Base-by-base conservation (phyloP, 2,888 invertebrate species). In the Arrhopalites spinosus region DNA sequence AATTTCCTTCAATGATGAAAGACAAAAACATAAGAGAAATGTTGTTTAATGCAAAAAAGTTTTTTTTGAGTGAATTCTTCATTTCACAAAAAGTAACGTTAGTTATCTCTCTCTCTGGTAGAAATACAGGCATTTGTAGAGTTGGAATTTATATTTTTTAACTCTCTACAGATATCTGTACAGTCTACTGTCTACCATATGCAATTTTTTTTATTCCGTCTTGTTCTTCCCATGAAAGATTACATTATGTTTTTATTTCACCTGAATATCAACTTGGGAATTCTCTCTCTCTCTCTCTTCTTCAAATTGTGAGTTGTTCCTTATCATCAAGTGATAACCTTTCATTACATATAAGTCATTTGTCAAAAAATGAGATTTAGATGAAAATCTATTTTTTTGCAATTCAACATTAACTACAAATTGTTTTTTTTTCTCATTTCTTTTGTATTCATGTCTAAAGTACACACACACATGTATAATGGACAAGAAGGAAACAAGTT, bases 271-370 rank as follows among this genome's bases (percentile, higher is more conserved):
- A n/a, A 45, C 29, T 36, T 13, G 17, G 15, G 15, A 23, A 2
- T 27, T 68, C n/a, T 47, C 50, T 69, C 25, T 50, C 20, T 27
- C 50, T 29, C 45, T 15, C 23, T 59, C 36, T 64, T 20, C 36
- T 64, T 20, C 25, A 59, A 23, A 27, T 27, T 59, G 50, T 59
- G 13, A 8, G 25, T 25, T 25, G 23, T 20, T 30, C 67, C 30
- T 59, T 25, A 43, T 66, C 66, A 66, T 45, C 20, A 69, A 70
- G 59, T 70, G 50, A 70, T 70, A 70, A 70, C 70, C 59, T 59
- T 70, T 59, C 50, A 70, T 70, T 70, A n/a, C n/a, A n/a, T n/a
- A n/a, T n/a, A 70, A 56, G 43, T 30, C 50, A 70, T 70, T 70
- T 56, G 70, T 70, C 70, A 70, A 70, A 69, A 69, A 29, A 56